Percentiles rank a stretch among this genome's conserved stretches.
phyloP scores from a whole-genome alignment of 2,888 invertebrate species.

The Amphimallon solstitiale region DNA sequence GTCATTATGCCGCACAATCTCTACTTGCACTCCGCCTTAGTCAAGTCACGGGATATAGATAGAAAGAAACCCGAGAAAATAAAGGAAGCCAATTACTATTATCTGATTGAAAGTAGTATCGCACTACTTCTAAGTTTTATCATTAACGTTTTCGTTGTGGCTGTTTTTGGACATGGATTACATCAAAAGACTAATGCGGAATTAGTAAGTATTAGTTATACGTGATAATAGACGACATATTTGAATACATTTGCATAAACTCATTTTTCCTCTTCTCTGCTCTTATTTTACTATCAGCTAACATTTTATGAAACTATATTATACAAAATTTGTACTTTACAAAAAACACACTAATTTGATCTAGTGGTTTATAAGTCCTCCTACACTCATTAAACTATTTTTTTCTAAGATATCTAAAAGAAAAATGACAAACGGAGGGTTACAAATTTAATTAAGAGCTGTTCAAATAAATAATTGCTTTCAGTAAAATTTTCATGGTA shows the following conservation, averaged over 20 bases:
- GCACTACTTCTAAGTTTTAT: constrained; percentile 84
- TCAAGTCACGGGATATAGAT: constrained; percentile 86
- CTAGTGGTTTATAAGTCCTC: no score
- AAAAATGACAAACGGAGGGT: no score
- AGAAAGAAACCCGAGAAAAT: constrained; percentile 75
- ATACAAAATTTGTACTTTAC: no score
- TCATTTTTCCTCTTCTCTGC: neutral
- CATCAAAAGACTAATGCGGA: constrained; percentile 75
- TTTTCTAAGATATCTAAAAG: no score
- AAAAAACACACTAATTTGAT: no score
- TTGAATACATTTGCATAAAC: constrained; percentile 9
- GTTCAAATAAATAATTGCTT: no score
- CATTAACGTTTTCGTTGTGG: constrained; percentile 88
- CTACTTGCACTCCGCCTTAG: constrained; percentile 88
- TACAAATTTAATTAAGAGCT: no score
- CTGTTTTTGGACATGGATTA: constrained; percentile 86
- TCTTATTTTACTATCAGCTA: no score
- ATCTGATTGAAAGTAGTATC: constrained; percentile 78
- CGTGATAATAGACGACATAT: no score
- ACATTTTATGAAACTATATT: no score
- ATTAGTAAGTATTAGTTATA: constrained; percentile 72
- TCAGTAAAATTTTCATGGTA: no score
- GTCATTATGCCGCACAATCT: constrained; percentile 94
- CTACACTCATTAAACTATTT: no score
- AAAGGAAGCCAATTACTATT: constrained; percentile 85